These are phyloP conservation scores for Lasioglossum leucozonium DNA, from an alignment of 2,888 invertebrate genomes.

Conservation along the genomic window DNA sequence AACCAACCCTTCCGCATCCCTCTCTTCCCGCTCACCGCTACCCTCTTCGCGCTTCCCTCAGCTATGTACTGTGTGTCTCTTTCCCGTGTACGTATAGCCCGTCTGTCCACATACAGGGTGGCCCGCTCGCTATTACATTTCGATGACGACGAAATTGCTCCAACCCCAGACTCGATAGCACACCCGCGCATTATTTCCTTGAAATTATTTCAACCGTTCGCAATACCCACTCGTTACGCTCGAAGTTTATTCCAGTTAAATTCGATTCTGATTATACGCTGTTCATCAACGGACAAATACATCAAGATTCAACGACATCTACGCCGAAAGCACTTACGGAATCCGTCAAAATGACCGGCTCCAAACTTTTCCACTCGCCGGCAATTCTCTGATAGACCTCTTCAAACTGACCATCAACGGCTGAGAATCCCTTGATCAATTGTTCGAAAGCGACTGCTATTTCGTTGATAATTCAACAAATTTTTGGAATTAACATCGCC, in stretches of 20 bases:
- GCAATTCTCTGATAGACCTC: too few relatives aligned
- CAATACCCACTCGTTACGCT: not conserved
- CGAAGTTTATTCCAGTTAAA: not conserved
- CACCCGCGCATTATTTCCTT: not conserved
- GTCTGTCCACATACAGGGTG: slow-evolving; percentile 24
- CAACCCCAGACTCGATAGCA: not conserved
- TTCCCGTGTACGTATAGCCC: not conserved
- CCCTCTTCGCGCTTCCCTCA: not conserved
- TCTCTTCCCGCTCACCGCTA: not conserved
- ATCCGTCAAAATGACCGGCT: not conserved
- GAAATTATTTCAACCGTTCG: not conserved
- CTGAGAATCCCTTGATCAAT: not conserved
- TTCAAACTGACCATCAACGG: not conserved
- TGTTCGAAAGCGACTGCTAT: not conserved
- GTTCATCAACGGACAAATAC: not conserved
- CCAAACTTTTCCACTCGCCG: not conserved
- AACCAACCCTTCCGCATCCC: slow-evolving; percentile 62
- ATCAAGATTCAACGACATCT: not conserved
- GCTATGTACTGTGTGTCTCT: slow-evolving; percentile 26
- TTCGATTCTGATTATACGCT: not conserved
- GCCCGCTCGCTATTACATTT: not conserved
- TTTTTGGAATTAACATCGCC: not conserved
- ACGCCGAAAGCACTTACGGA: not conserved
- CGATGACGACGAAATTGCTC: not conserved
- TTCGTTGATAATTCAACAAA: not conserved